Evolutionary conservation across 2,797 vertebrate species (phyloP).

Genomic region (Enteromius anoplus): DNA sequence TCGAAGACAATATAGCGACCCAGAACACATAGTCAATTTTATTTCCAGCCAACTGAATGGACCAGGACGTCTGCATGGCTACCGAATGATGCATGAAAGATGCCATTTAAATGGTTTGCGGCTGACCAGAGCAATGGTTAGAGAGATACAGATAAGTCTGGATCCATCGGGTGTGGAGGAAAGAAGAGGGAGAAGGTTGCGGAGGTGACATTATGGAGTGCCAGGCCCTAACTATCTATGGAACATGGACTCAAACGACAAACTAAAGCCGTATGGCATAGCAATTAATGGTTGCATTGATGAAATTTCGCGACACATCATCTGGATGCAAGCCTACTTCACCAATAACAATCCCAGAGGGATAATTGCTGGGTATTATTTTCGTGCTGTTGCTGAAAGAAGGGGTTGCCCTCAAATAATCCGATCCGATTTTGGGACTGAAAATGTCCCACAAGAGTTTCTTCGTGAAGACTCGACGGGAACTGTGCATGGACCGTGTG

Average conservation of each 20-base stretch:
- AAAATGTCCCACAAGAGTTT: slow-evolving; percentile 41
- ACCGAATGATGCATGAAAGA: not conserved
- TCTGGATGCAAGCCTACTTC: slow-evolving; percentile 44
- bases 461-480: slow-evolving; percentile 33
- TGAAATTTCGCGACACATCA: slow-evolving; percentile 35
- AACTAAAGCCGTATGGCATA: slow-evolving; percentile 33
- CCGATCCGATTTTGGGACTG: slow-evolving; percentile 39
- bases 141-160: slow-evolving; percentile 17
- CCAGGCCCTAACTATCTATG: slow-evolving; percentile 38
- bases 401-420: slow-evolving; percentile 36
- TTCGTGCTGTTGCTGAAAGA: slow-evolving; percentile 5
- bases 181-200: slow-evolving; percentile 31
- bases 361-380: slow-evolving; percentile 42
- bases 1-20: not conserved
- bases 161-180: slow-evolving; percentile 16
- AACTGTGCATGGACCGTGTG: slow-evolving; percentile 14
- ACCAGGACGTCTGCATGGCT: not conserved
- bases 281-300: slow-evolving; percentile 42
- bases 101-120: slow-evolving; percentile 17
- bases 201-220: not conserved
- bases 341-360: slow-evolving; percentile 28
- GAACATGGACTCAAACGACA: slow-evolving; percentile 39
- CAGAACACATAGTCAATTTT: not conserved
- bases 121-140: slow-evolving; percentile 14
- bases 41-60: not conserved